Evolutionary conservation across 2,888 invertebrate species (phyloP).

Genomic region (Meloe dianella): DNA sequence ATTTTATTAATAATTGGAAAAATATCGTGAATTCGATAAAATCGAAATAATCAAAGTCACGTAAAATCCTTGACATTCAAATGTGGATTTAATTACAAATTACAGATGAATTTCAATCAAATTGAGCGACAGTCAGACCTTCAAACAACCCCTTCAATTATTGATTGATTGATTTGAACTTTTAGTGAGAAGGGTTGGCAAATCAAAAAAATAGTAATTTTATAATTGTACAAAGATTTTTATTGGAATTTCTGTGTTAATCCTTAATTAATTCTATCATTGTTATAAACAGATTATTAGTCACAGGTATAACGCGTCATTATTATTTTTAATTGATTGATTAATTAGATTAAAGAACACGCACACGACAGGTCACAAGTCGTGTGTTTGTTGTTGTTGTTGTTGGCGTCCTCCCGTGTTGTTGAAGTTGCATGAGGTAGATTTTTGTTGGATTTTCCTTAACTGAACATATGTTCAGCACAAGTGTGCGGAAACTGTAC

Average conservation of each 20-base stretch:
- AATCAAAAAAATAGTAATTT: neutral
- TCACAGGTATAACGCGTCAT: neutral
- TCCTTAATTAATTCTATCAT: too few relatives aligned
- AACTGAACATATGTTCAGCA: slow-evolving; percentile 69
- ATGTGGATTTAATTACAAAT: neutral
- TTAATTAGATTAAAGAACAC: neutral
- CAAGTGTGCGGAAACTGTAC: slow-evolving; percentile 76
- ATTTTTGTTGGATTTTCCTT: neutral
- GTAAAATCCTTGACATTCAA: neutral
- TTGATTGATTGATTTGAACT: neutral
- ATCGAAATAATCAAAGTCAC: neutral
- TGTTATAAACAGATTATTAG: neutral
- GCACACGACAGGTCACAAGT: neutral
- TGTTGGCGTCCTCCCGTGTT: too few relatives aligned
- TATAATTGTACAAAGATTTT: neutral
- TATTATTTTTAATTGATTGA: neutral
- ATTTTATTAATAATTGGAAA: neutral
- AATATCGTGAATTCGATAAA: neutral
- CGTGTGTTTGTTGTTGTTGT: neutral
- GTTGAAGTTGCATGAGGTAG: too few relatives aligned
- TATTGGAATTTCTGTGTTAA: neutral
- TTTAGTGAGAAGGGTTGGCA: neutral
- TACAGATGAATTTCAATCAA: neutral
- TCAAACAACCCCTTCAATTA: neutral
- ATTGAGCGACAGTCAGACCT: neutral